Percentiles rank a stretch among this genome's conserved stretches.
Conservation (phyloP, 2,113 vertebrate species). For the Petrocephalus zakoni region DNA sequence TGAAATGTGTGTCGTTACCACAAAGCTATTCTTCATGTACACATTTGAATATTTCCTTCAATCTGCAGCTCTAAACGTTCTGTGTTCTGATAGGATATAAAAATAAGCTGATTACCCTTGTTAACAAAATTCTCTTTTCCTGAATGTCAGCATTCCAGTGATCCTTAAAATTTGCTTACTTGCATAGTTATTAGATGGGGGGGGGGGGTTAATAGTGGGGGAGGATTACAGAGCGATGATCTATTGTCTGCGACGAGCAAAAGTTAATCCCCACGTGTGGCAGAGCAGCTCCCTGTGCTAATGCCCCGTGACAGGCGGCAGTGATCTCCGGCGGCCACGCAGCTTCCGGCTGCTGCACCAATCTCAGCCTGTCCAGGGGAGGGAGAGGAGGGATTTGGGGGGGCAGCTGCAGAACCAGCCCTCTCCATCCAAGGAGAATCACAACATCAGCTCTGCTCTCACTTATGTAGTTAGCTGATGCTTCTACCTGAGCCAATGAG, state of each 20-base stretch:
- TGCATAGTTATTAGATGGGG: slow-evolving; percentile 60
- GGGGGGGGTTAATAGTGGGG: slow-evolving; percentile 55
- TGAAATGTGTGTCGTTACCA: neutral
- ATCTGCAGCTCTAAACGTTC: too few relatives aligned
- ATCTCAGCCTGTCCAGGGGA: slow-evolving; percentile 57
- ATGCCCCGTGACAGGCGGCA: slow-evolving; percentile 72
- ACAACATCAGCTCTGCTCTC: slow-evolving; percentile 23
- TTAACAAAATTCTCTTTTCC: slow-evolving; percentile 41
- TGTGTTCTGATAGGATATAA: slow-evolving; percentile 6
- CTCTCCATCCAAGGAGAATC: slow-evolving; percentile 36
- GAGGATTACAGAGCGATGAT: slow-evolving; percentile 65
- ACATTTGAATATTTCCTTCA: neutral
- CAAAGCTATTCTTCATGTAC: neutral
- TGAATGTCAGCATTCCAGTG: slow-evolving; percentile 58
- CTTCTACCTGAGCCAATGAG: neutral
- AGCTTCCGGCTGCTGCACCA: slow-evolving; percentile 56
- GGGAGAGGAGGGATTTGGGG: slow-evolving; percentile 55
- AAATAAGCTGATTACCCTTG: slow-evolving; percentile 40
- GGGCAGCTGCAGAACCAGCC: slow-evolving; percentile 53
- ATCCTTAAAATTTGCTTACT: slow-evolving; percentile 60
- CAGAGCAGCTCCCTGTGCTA: slow-evolving; percentile 67
- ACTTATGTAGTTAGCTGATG: neutral
- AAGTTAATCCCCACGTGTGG: slow-evolving; percentile 78
- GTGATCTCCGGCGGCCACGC: slow-evolving; percentile 61
- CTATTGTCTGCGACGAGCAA: slow-evolving; percentile 68